phyloP scores from a whole-genome alignment of 2,113 vertebrate species.

The Geothlypis trichas region DNA sequence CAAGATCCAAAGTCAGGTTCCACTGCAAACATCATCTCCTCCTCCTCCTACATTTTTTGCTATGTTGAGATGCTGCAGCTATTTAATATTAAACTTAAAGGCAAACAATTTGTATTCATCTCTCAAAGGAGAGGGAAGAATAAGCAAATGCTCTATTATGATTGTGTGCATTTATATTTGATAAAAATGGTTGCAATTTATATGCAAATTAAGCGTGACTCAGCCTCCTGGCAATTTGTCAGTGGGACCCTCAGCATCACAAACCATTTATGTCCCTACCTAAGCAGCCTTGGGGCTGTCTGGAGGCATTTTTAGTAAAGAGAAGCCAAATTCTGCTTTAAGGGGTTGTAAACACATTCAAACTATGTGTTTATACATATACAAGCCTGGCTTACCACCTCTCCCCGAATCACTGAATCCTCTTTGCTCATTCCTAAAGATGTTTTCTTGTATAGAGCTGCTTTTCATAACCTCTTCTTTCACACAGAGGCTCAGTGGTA shows the following conservation, averaged over 20 bases:
- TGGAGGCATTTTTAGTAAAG: neutral
- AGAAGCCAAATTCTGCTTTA: neutral
- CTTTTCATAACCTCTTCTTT: neutral
- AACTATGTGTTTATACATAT: neutral
- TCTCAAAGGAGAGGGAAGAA: constrained; percentile 55
- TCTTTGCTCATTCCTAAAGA: neutral
- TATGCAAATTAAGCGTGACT: constrained; percentile 67
- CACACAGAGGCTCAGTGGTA: neutral
- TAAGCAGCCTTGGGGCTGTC: neutral
- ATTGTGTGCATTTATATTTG: constrained; percentile 67
- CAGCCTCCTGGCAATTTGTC: constrained; percentile 51
- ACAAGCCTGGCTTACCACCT: neutral
- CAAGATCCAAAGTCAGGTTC: neutral
- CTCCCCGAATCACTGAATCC: fast-evolving
- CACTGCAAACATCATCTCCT: neutral
- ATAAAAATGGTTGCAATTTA: constrained; percentile 73
- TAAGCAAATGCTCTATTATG: constrained; percentile 57
- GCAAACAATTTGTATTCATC: constrained; percentile 63
- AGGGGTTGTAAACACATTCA: neutral
- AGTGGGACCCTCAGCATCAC: constrained; percentile 9
- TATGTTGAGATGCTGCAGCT: neutral
- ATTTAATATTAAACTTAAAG: constrained; percentile 51
- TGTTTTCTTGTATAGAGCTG: neutral
- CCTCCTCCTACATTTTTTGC: neutral
- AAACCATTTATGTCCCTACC: neutral